Base-by-base conservation (phyloP, 2,888 invertebrate species). In the Agrenia bidenticulata region DNA sequence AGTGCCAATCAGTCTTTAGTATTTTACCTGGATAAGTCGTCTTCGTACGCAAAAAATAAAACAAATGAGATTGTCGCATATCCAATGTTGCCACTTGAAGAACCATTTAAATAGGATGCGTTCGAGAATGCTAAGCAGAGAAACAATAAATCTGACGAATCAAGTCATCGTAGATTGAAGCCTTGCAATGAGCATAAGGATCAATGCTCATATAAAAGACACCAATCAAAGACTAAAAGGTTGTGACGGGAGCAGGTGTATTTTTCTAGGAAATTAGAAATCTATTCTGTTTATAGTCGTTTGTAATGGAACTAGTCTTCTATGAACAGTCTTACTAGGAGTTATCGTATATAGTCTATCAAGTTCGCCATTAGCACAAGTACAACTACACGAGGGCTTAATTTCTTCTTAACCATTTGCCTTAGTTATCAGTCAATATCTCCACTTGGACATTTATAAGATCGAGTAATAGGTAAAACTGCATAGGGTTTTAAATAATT, bases 151-250 rank as follows among this genome's bases (percentile, higher is more conserved):
- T 39, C 39, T 15, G 7, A 39, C 15, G 9, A 39, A 39, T 45
- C 45, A 45, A 45, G n/a, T 45, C 15, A 15, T 45, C 45, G 15
- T 45, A 5, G 19, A 45, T 45, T 19, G 19, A 45, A 45, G 45
- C 45, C 45, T 45, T 45, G 45, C 45, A 45, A 5, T 45, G 4
- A 45, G 45, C 45, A 45, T 45, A 15, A 45, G 45, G 45, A 45
- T 45, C 45, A 45, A 45, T 11, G 19, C 15, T 45, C 45, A 45
- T 45, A 19, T 17, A 45, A 45, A 45, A 45, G 45, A 45, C 45
- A 45, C 45, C 45, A 45, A 45, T 45, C 45, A 45, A 45, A 45
- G 45, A 45, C 45, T 45, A 11, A n/a, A n/a, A 45, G 45, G 45
- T 45, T 45, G 45, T 45, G 45, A 45, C 15, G 15, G 45, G 45